Evolutionary conservation across 2,797 vertebrate species (phyloP), one percentile per base, ranked within the genome.

Genomic region (Prunella strophiata): DNA sequence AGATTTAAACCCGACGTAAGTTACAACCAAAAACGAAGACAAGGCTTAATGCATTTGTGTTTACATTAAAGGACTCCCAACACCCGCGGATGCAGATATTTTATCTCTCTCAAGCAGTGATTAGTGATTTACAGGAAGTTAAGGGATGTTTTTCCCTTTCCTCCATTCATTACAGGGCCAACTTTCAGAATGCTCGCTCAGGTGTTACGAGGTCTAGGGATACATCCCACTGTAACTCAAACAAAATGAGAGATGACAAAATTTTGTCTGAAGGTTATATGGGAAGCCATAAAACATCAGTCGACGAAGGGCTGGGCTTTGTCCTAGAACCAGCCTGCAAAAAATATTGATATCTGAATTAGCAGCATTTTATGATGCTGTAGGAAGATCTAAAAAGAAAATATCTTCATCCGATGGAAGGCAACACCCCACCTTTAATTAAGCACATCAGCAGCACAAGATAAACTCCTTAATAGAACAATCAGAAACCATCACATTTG

Each of bases 201-300:
- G 88, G 89, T 55, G 23, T 32, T 8, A 8, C 0, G 14, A 93
- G 71, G 62, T 25, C 52, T 25, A 17, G 43, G 38, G 65, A 54
- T 92, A 86, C 50, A 63, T 47, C 67, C 72, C 9, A 17, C 85
- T 65, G 68, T 95, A 96, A 97, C 63, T 96, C 97, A 96, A 63
- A 89, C 77, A 54, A 91, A 97, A 96, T n/a, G 89, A 94, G 82
- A 95, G 58, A 96, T 89, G n/a, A n/a, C n/a, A n/a, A 94, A 96
- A 95, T 96, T 96, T 91, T 88, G 42, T 75, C 94, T 95, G 91
- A 94, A 95, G 89, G 68, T 93, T 95, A 80, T 91, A 94, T 47
- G 90, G 92, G 62, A 90, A 94, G 71, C 68, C 91, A 82, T 97
- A n/a, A 95, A 97, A 97, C 86, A 80, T 79, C 42, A 30, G 84